A percentile compares a stretch with the other conserved stretches of the same genome.
Conservation (phyloP, 2,888 invertebrate species). For the Notodonta ziczac region DNA sequence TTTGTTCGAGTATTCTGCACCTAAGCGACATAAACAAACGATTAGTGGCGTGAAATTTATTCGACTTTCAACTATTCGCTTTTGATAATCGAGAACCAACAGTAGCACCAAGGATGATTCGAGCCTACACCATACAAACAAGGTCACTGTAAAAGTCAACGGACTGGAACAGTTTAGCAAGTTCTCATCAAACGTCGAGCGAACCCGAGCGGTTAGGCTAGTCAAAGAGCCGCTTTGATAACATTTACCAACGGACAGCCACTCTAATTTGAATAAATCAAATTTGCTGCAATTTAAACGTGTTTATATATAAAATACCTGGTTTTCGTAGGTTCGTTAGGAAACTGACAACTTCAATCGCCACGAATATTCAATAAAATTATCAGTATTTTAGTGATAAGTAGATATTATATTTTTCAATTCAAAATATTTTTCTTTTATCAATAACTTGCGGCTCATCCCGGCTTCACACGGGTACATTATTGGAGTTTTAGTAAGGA, state of each 20-base stretch:
- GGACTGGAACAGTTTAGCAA: constrained; percentile 67
- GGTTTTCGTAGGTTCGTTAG: background rate
- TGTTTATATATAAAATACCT: background rate
- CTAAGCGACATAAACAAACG: background rate
- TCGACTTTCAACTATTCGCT: background rate
- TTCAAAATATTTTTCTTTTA: too few relatives aligned
- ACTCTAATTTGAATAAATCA: constrained; percentile 74
- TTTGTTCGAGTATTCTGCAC: background rate
- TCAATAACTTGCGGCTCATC: too few relatives aligned
- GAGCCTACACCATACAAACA: constrained; percentile 48
- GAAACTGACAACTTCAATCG: background rate
- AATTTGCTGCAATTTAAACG: constrained; percentile 58
- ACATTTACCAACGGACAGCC: constrained; percentile 64
- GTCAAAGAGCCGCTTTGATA: constrained; percentile 71
- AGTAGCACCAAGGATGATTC: constrained; percentile 18
- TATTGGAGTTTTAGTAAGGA: too few relatives aligned
- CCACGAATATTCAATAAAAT: too few relatives aligned
- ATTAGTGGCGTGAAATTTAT: background rate
- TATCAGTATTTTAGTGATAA: too few relatives aligned
- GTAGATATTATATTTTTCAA: too few relatives aligned
- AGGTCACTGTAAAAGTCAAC: constrained; percentile 68
- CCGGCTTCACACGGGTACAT: too few relatives aligned
- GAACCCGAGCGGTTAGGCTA: constrained; percentile 55
- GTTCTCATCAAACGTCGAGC: constrained; percentile 64
- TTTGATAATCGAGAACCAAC: background rate